phyloP scores from a whole-genome alignment of 2,888 invertebrate species.

The Scaptomyza reducta region DNA sequence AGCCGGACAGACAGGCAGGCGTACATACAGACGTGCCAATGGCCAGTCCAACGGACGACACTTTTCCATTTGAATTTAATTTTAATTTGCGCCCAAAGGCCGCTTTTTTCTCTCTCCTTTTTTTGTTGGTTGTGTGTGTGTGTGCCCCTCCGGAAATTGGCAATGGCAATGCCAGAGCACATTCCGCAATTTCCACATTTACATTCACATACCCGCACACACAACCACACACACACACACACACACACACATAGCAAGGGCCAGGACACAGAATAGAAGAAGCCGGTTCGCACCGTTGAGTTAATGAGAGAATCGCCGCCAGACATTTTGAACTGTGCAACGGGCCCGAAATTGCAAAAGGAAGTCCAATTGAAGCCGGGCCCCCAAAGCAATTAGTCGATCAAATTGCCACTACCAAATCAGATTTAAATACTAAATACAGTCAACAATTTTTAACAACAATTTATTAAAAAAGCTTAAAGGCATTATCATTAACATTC shows the following conservation, averaged over 20 bases:
- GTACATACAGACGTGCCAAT: constrained; percentile 64
- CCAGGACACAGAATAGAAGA: constrained; percentile 2
- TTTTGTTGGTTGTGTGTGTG: not conserved
- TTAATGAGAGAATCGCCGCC: constrained; percentile 61
- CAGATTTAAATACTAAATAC: not conserved
- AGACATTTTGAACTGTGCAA: constrained; percentile 56
- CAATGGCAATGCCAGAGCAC: constrained; percentile 60
- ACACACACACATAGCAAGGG: not conserved
- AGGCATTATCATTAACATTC: not conserved
- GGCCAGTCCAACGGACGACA: constrained; percentile 64
- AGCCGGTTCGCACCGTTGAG: constrained; percentile 67
- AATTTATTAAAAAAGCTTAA: not conserved
- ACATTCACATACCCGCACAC: not conserved
- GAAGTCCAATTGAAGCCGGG: constrained; percentile 69
- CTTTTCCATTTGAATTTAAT: constrained; percentile 81
- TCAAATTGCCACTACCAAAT: constrained; percentile 41
- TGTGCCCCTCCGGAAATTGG: constrained; percentile 68
- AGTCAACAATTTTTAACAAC: not conserved
- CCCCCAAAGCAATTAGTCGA: constrained; percentile 56
- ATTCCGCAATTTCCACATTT: constrained; percentile 23
- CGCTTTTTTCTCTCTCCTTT: constrained; percentile 19
- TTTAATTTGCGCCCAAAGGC: constrained; percentile 79
- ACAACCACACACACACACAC: not conserved
- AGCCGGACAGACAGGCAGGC: not conserved
- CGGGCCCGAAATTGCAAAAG: constrained; percentile 61